phyloP scores from a whole-genome alignment of 2,113 vertebrate species.

The Sylvicapra grimmia region DNA sequence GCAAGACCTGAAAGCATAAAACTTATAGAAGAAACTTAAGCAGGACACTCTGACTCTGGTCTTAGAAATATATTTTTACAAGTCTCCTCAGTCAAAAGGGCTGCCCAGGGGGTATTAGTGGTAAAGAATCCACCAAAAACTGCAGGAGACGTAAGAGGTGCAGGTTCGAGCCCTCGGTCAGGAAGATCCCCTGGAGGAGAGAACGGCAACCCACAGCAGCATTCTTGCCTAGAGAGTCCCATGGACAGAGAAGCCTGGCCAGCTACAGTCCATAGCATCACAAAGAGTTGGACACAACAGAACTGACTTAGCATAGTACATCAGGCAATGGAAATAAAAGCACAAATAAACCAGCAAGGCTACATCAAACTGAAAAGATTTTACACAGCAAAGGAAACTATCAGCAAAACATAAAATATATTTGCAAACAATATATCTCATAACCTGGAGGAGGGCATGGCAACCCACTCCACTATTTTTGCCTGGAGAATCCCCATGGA shows the following conservation, averaged over 20 bases:
- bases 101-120: neutral
- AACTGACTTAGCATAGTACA: neutral
- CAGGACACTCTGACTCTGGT: neutral
- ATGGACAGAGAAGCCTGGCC: neutral
- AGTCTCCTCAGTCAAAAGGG: neutral
- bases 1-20: neutral
- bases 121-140: neutral
- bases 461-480: neutral
- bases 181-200: neutral
- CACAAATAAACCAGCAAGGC: neutral
- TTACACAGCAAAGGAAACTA: neutral
- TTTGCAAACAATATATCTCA: neutral
- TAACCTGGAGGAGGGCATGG: neutral
- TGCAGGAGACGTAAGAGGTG: neutral
- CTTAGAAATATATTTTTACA: neutral
- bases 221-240: neutral
- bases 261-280: neutral
- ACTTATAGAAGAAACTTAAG: neutral
- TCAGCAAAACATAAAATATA: neutral
- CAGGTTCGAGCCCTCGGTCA: fast-evolving
- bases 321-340: neutral
- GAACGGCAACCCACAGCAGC: neutral
- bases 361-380: neutral
- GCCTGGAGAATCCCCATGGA: neutral
- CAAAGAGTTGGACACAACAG: neutral